These are phyloP conservation scores for Dreissena polymorpha DNA, from an alignment of 1,140 invertebrate genomes.

Conservation along the genomic window DNA sequence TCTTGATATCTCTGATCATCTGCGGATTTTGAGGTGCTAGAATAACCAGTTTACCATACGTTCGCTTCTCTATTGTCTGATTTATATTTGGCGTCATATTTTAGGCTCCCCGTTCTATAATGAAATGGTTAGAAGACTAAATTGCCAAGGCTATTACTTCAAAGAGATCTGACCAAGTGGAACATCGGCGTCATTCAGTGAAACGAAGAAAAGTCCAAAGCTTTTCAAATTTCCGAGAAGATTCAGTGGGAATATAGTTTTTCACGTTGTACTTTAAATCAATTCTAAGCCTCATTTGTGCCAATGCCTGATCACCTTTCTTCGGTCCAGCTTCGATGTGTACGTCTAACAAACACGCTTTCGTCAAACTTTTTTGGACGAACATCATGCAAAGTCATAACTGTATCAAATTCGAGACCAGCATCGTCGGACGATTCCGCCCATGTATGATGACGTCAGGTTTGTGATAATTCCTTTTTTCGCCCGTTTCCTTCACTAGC, in stretches of 20 bases:
- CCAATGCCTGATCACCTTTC: constrained; percentile 2
- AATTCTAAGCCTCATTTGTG: constrained; percentile 18
- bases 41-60: background rate
- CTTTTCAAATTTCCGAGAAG: background rate
- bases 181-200: background rate
- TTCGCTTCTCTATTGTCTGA: background rate
- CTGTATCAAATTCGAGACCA: background rate
- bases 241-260: background rate
- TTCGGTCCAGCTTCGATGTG: constrained; percentile 20
- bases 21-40: too few relatives aligned
- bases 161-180: background rate
- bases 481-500: constrained; percentile 6
- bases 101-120: background rate
- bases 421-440: constrained; percentile 8
- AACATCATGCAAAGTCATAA: constrained; percentile 9
- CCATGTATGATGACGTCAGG: background rate
- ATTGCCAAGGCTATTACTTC: background rate
- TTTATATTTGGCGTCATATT: background rate
- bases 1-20: too few relatives aligned
- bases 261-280: constrained; percentile 8
- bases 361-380: background rate
- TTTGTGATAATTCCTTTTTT: background rate
- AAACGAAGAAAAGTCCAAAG: constrained; percentile 1
- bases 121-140: constrained; percentile 5
- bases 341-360: background rate